These are phyloP conservation scores for Rhinopithecus roxellana DNA, from an alignment of 2,113 vertebrate genomes.

Conservation along the genomic window DNA sequence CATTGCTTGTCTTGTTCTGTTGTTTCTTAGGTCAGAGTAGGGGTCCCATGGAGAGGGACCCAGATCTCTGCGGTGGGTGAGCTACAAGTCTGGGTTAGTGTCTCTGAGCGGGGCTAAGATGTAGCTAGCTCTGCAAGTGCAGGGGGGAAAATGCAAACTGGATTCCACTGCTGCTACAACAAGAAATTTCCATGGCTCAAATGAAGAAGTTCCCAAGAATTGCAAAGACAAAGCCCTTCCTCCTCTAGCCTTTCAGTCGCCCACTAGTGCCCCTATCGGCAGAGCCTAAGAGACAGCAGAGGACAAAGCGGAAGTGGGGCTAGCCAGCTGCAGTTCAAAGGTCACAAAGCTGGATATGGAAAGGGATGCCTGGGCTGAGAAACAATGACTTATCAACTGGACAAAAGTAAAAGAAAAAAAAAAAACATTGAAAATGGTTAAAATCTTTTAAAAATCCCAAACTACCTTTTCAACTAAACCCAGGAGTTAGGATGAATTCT, in stretches of 20 bases:
- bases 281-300: not conserved
- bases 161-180: not conserved
- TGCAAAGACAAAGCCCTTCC: fast-evolving
- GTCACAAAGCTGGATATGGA: not conserved
- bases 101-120: not conserved
- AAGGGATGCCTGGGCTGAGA: not conserved
- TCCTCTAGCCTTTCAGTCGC: not conserved
- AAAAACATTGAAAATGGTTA: not conserved
- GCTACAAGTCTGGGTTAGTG: fast-evolving
- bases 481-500: not conserved
- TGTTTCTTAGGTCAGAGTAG: not conserved
- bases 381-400: not conserved
- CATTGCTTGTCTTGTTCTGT: not conserved
- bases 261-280: too few relatives aligned
- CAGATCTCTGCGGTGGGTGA: not conserved
- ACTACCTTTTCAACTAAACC: not conserved
- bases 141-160: not conserved
- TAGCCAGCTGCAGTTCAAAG: not conserved
- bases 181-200: too few relatives aligned
- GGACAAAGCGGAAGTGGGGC: not conserved
- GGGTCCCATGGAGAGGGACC: not conserved
- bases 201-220: not conserved
- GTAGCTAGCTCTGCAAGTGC: not conserved
- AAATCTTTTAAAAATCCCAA: not conserved
- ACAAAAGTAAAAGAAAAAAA: not conserved